Evolutionary conservation across 2,113 vertebrate genomes (phyloP), one percentile per base, ranked within the genome.

Genomic region (Microtus ochrogaster): DNA sequence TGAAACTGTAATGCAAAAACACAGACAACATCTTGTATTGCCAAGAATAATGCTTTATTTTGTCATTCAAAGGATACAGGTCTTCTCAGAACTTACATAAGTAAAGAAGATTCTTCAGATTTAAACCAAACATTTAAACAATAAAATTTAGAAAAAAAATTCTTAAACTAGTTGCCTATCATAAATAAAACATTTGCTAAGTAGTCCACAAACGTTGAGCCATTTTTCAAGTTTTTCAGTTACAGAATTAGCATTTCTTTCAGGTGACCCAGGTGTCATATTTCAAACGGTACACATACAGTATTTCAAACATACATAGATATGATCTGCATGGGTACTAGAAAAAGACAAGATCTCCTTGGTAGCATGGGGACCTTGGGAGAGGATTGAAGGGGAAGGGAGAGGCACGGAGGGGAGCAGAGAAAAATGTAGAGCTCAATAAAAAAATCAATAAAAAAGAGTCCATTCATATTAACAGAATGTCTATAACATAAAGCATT

Each of bases 101-200:
- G 36, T 85, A 8, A 94, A n/a, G 79, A 55, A 73, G 22, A 70
- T n/a, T 72, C 13, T 82, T 70, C 49, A 95, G 10, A 82, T 11
- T 89, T 76, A 76, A 82, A 76, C 26, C 14, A 8, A 89, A 76
- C 13, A n/a, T 89, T 89, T 81, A 68, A 78, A 93, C 36, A 90
- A n/a, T n/a, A 74, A 84, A 52, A 2, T 95, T 81, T 72, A 72
- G 22, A 55, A 91, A 83, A 70, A 55, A 84, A 77, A 3, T 8
- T 82, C 17, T 44, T 78, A 7, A 95, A 24, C 24, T 78, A 14
- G 85, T 73, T n/a, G 61, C 47, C 17, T 33, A 19, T 76, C 8
- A 72, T 84, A 91, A 84, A 41, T 58, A 85, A 19, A 24, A 61
- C 19, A 82, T 13, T 95, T 89, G 26, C 30, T n/a, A 93, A 78